Evolutionary conservation across 2,888 invertebrate genomes (phyloP).

Genomic region (Archaeoteleia sp.): DNA sequence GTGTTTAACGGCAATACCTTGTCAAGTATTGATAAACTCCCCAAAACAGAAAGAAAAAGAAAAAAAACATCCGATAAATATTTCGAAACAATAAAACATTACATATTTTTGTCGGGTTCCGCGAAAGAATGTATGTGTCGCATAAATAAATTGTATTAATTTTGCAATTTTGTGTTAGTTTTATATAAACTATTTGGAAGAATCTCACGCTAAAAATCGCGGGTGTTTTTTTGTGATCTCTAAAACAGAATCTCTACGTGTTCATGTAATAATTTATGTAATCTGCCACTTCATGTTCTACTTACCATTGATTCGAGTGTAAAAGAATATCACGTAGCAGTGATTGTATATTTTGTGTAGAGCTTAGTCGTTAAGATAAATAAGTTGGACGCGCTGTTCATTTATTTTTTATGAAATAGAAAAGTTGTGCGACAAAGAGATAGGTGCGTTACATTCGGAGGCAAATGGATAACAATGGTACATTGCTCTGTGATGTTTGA

Average conservation of each 20-base stretch:
- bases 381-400: slow-evolving; percentile 33
- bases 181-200: slow-evolving; percentile 16
- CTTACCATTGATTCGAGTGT: slow-evolving; percentile 49
- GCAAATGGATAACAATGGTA: slow-evolving; percentile 19
- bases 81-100: too few relatives aligned
- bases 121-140: too few relatives aligned
- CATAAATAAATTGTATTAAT: too few relatives aligned
- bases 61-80: too few relatives aligned
- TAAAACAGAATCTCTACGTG: slow-evolving; percentile 50
- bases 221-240: slow-evolving; percentile 52
- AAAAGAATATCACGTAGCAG: slow-evolving; percentile 44
- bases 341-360: slow-evolving; percentile 53
- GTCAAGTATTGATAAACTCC: too few relatives aligned
- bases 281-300: slow-evolving; percentile 45
- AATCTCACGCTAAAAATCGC: slow-evolving; percentile 24
- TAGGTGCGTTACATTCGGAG: slow-evolving; percentile 13
- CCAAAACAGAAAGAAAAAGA: too few relatives aligned
- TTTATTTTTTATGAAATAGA: slow-evolving; percentile 29
- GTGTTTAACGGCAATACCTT: too few relatives aligned
- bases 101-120: too few relatives aligned
- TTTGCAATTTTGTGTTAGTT: slow-evolving; percentile 27
- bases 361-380: slow-evolving; percentile 40
- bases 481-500: not conserved
- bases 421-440: slow-evolving; percentile 11
- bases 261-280: slow-evolving; percentile 49